phyloP scores from a whole-genome alignment of 2,113 vertebrate species.

The Gobius niger region DNA sequence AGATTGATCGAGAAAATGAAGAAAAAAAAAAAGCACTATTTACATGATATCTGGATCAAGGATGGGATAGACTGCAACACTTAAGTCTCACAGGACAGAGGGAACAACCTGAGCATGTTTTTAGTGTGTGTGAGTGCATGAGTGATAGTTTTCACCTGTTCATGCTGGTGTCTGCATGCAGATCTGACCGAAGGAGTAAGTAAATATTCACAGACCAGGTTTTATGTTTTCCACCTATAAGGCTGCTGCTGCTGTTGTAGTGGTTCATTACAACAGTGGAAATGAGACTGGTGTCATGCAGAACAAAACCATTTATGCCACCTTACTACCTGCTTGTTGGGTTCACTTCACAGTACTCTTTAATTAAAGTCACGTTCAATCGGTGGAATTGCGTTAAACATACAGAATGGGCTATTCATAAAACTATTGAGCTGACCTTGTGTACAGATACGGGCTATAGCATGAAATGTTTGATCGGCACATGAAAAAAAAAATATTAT shows the following conservation, averaged over 20 bases:
- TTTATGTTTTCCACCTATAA: slow-evolving; percentile 18
- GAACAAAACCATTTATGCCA: slow-evolving; percentile 12
- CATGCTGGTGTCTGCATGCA: slow-evolving; percentile 31
- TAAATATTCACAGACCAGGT: slow-evolving; percentile 26
- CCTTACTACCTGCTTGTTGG: slow-evolving; percentile 8
- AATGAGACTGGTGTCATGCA: slow-evolving; percentile 31
- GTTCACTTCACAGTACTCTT: background rate
- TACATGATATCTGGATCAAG: background rate
- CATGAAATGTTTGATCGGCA: background rate
- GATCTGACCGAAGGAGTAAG: slow-evolving; percentile 18
- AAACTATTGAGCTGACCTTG: background rate
- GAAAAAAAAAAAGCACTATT: background rate
- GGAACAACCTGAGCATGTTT: slow-evolving; percentile 34
- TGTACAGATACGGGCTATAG: background rate
- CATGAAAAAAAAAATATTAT: background rate
- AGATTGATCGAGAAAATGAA: background rate
- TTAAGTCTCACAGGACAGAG: background rate
- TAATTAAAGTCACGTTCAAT: background rate
- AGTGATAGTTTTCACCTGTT: background rate
- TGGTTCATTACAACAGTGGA: slow-evolving; percentile 1
- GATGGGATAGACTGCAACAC: background rate
- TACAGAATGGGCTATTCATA: background rate
- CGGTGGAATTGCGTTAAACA: background rate
- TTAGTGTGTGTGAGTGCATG: slow-evolving; percentile 35
- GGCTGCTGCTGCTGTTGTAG: slow-evolving; percentile 14